These are phyloP conservation scores for Mactromeris polynyma DNA, from an alignment of 2,888 invertebrate species.

Conservation along the genomic window DNA sequence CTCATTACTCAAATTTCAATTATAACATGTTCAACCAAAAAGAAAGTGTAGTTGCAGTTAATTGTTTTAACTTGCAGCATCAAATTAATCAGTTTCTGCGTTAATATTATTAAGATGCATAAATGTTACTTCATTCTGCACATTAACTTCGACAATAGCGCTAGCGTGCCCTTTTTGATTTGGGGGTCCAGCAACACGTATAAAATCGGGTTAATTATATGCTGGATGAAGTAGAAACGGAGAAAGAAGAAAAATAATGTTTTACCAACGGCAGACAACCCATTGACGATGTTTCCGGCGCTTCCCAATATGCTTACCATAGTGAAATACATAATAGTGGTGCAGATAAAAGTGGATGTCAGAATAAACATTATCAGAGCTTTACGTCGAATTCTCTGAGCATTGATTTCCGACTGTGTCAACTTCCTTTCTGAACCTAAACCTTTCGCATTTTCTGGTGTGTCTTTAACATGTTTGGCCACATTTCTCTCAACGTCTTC, in stretches of 20 bases:
- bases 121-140: neutral
- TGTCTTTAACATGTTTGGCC: neutral
- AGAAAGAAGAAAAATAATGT: constrained; percentile 48
- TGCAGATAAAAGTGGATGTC: constrained; percentile 45
- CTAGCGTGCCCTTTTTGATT: neutral
- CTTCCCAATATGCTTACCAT: constrained; percentile 34
- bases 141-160: neutral
- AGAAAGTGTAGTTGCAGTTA: no score
- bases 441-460: neutral
- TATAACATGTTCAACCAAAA: no score
- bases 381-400: constrained; percentile 25
- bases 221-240: constrained; percentile 47
- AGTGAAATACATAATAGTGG: constrained; percentile 44
- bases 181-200: neutral
- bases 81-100: no score
- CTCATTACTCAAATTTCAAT: no score
- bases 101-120: no score
- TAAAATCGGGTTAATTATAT: constrained; percentile 25
- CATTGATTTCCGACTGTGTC: neutral
- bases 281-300: constrained; percentile 15
- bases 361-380: constrained; percentile 48
- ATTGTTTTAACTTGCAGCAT: no score
- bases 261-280: constrained; percentile 15
- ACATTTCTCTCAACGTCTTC: neutral
- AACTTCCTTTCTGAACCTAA: neutral